These are phyloP conservation scores for Formica aserva DNA, from an alignment of 2,888 invertebrate species.

Conservation along the genomic window DNA sequence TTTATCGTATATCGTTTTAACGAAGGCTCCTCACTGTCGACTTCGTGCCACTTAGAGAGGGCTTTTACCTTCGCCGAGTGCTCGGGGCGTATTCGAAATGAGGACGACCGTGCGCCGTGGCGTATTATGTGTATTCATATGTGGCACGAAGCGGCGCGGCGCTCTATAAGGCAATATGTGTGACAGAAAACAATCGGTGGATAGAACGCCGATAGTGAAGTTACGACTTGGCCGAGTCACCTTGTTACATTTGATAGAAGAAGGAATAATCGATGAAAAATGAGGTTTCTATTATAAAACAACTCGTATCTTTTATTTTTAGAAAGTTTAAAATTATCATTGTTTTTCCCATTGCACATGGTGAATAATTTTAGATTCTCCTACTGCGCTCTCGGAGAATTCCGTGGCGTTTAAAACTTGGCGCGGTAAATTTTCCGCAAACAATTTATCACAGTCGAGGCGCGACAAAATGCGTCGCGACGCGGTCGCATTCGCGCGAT, in stretches of 20 bases:
- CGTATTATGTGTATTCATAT: conserved; percentile 67
- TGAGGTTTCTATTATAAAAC: too few relatives aligned
- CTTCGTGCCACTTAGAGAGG: conserved; percentile 63
- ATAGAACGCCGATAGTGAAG: conserved; percentile 54
- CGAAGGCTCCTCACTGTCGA: conserved; percentile 58
- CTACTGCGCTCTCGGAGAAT: background rate
- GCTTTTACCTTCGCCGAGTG: conserved; percentile 63
- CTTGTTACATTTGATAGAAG: background rate
- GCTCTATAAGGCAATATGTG: conserved; percentile 50
- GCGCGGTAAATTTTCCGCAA: conserved; percentile 3
- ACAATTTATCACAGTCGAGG: conserved; percentile 13
- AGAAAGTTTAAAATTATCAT: background rate
- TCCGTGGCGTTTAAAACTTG: background rate
- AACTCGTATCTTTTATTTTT: background rate
- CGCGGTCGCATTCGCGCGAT: background rate
- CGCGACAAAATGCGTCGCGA: conserved; percentile 22
- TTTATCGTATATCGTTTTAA: conserved; percentile 7
- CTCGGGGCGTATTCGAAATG: conserved; percentile 65
- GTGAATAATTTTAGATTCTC: conserved; percentile 30
- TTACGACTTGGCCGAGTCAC: conserved; percentile 10
- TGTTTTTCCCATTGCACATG: background rate
- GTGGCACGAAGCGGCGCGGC: conserved; percentile 48
- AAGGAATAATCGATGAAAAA: background rate
- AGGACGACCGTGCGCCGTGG: conserved; percentile 68
- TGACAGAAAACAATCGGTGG: conserved; percentile 61